These are phyloP conservation scores for Epiblema foenella DNA, from an alignment of 2,888 invertebrate genomes.

Conservation along the genomic window DNA sequence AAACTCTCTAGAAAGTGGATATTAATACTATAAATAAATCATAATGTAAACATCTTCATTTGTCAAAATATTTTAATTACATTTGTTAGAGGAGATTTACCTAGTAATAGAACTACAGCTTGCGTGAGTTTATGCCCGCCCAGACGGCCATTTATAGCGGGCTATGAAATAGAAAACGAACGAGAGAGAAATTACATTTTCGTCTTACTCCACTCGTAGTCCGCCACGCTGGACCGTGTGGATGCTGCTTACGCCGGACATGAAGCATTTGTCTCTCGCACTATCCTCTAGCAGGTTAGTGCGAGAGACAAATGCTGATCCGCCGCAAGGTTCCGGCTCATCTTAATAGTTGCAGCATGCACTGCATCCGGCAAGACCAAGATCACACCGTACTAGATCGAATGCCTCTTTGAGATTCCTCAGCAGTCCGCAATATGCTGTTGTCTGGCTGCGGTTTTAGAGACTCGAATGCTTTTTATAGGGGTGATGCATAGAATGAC, in stretches of 20 bases:
- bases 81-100: background rate
- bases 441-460: too few relatives aligned
- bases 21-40: background rate
- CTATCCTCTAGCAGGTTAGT: background rate
- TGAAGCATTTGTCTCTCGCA: background rate
- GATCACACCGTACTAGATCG: too few relatives aligned
- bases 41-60: background rate
- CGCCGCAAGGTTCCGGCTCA: too few relatives aligned
- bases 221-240: background rate
- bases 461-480: too few relatives aligned
- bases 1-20: background rate
- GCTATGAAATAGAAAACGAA: background rate
- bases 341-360: too few relatives aligned
- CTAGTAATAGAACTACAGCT: background rate
- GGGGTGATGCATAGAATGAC: too few relatives aligned
- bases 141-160: background rate
- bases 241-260: background rate
- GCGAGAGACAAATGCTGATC: too few relatives aligned
- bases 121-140: background rate
- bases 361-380: too few relatives aligned
- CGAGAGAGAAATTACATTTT: background rate
- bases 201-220: background rate
- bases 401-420: too few relatives aligned
- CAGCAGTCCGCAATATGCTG: too few relatives aligned
- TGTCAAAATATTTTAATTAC: background rate